A percentile compares a stretch with the other conserved stretches of the same genome.
phyloP scores from a whole-genome alignment of 2,113 vertebrate genomes.

The Rattus norvegicus region DNA sequence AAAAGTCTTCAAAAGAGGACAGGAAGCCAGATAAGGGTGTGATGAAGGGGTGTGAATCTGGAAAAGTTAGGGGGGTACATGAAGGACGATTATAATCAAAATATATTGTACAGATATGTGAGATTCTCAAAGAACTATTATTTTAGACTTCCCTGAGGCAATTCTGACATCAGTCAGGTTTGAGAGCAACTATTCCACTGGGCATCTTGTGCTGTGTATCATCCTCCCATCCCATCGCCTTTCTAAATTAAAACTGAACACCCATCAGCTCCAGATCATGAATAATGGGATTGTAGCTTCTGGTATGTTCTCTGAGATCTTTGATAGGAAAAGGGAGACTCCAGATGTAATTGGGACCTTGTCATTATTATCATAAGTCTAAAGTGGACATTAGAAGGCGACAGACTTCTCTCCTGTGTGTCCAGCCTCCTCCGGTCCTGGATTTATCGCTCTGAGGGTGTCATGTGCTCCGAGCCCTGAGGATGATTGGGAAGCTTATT shows the following conservation, averaged over 20 bases:
- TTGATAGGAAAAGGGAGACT: background rate
- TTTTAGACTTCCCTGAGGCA: background rate
- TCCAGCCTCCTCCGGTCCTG: background rate
- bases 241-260: slow-evolving; percentile 43
- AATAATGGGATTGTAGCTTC: background rate
- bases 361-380: background rate
- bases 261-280: slow-evolving; percentile 7
- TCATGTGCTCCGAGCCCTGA: background rate
- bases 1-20: too few species aligned
- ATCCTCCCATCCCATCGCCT: background rate
- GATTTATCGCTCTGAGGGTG: background rate
- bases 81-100: too few species aligned
- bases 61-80: background rate
- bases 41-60: background rate
- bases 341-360: background rate
- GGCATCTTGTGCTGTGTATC: background rate
- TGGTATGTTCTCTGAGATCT: slow-evolving; percentile 6
- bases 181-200: background rate
- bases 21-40: background rate
- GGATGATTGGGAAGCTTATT: slow-evolving; percentile 9
- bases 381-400: slow-evolving; percentile 11
- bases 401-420: background rate
- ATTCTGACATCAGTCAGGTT: background rate
- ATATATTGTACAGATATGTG: background rate
- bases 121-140: background rate